Base-by-base conservation (phyloP, 2,113 vertebrate genomes). In the Apodemus speciosus region DNA sequence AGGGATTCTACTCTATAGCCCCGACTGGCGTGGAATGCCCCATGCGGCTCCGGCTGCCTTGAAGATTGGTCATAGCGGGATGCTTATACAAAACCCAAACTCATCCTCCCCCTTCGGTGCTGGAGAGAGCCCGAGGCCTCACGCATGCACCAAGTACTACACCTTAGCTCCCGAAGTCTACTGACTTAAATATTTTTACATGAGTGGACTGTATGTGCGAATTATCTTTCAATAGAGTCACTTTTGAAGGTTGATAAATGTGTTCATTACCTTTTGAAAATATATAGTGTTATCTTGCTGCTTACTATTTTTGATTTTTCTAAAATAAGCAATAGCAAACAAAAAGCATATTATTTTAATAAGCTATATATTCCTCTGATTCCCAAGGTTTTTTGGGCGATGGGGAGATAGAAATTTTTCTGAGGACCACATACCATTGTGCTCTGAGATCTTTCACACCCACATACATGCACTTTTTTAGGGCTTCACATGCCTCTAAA, bases 251-350 rank as follows among this genome's bases (percentile, higher is more conserved):
- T 23, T 23, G 18, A 46, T 66, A 40, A 71, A 32, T 64, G 1
- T 56, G 56, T 71, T 91, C 18, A 86, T 0, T 84, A 25, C 9
- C 43, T 87, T 79, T 72, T 84, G 76, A 95, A 91, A 62, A 86
- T 43, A 89, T 49, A 18, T 9, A 81, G 64, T 56, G 35, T 15
- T 20, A 85, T 16, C 43, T 88, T 86, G n/a, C 23, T 88, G 58
- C 27, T 85, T 91, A 27, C 21, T 83, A 72, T 89, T 92, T 93
- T 38, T 64, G 3, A 92, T 88, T 96, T 88, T 96, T 71, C 87
- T 94, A 66, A 51, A 60, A 81, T 81, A 90, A 85, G 68, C 32
- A 71, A 94, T 14, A 92, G 81, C 25, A 93, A 58, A 95, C 60
- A 64, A 89, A 66, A 84, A 93, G 11, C 27, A 49, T 27, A 86